A percentile compares a stretch with the other conserved stretches of the same genome.
These are phyloP conservation scores for Globia sparganii DNA, from an alignment of 2,888 invertebrate genomes.

Conservation along the genomic window DNA sequence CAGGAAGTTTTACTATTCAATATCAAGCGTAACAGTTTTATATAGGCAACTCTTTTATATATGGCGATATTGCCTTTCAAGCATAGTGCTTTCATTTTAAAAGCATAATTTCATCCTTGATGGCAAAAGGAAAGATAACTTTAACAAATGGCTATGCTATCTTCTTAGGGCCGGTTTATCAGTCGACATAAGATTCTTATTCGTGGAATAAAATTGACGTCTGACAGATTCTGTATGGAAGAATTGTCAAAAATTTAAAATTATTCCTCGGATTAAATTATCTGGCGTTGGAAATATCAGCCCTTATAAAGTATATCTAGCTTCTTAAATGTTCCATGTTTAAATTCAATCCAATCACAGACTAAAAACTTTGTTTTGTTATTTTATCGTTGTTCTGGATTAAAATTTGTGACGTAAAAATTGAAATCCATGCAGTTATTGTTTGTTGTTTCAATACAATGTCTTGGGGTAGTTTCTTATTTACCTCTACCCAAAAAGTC, in stretches of 20 bases:
- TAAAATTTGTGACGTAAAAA: neutral
- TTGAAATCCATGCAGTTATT: neutral
- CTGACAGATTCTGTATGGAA: no score
- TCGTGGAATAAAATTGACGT: no score
- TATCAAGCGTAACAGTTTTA: conserved; percentile 72
- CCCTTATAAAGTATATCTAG: no score
- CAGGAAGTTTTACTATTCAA: conserved; percentile 76
- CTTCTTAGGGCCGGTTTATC: no score
- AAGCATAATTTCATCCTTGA: conserved; percentile 47
- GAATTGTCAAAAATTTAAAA: no score
- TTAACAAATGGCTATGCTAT: conserved; percentile 21
- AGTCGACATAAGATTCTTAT: no score
- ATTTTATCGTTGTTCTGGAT: no score
- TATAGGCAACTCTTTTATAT: conserved; percentile 53
- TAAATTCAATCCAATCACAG: neutral
- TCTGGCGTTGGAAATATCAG: no score
- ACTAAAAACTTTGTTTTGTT: neutral
- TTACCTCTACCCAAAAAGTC: conserved; percentile 2
- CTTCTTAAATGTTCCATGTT: neutral
- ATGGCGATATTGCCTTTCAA: conserved; percentile 45
- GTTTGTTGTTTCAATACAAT: neutral
- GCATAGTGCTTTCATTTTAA: conserved; percentile 57
- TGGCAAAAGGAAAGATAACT: conserved; percentile 50
- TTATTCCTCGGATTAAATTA: no score
- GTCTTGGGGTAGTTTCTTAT: neutral